These are phyloP conservation scores for Montipora efflorescens DNA, from an alignment of 64 coral and sea anemone species.

Conservation along the genomic window DNA sequence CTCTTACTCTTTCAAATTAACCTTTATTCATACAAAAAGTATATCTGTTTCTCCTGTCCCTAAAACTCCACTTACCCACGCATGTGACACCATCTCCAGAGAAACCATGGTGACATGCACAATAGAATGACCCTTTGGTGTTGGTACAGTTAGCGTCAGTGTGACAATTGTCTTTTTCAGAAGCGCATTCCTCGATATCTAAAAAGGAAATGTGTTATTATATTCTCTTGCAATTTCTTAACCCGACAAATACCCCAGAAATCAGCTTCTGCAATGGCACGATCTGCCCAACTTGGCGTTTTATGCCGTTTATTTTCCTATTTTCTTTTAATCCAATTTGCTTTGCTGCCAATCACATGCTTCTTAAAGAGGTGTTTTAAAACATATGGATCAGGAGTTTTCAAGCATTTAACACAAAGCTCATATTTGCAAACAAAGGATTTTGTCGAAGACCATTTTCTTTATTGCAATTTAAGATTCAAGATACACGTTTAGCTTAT, in stretches of 20 bases:
- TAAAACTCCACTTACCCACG: neutral
- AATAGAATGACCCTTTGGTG: constrained; percentile 69
- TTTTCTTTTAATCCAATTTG: no score
- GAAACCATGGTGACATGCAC: constrained; percentile 66
- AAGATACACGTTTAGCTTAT: no score
- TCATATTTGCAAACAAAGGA: neutral
- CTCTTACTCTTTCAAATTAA: no score
- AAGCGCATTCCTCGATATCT: constrained; percentile 67
- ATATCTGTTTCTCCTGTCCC: neutral
- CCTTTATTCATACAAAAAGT: no score
- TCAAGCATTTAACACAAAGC: no score
- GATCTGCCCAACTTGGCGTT: neutral
- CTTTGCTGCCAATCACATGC: no score
- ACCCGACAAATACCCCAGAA: neutral
- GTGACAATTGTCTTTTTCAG: constrained; percentile 54
- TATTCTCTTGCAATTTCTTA: neutral
- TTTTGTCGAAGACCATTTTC: no score
- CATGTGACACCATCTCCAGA: constrained; percentile 25
- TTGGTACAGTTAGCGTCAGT: constrained; percentile 70
- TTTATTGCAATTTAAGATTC: no score
- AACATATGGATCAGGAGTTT: neutral
- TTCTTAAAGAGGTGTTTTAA: neutral
- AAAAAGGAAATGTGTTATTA: neutral
- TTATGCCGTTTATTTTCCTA: neutral
- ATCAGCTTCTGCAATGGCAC: neutral